Evolutionary conservation across 2,888 invertebrate genomes (phyloP).

Genomic region (Cataglyphis livida): DNA sequence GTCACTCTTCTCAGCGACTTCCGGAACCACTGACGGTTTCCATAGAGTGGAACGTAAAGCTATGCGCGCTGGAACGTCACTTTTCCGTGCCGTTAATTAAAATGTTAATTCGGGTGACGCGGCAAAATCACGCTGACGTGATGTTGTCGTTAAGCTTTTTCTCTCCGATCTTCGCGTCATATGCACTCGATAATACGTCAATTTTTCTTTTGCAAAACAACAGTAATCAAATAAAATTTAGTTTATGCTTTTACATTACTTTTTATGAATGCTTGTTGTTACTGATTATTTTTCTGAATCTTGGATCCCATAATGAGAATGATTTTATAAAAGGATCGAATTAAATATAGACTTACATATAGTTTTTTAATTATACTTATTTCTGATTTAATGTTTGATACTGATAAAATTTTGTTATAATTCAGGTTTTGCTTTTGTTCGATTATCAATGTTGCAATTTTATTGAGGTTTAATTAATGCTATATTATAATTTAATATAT

Average conservation of each 20-base stretch:
- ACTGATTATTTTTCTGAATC: neutral
- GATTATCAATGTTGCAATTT: neutral
- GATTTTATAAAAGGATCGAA: neutral
- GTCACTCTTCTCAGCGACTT: slow-evolving; percentile 36
- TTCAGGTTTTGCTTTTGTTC: neutral
- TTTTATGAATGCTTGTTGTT: neutral
- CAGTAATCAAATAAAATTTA: neutral
- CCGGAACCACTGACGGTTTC: slow-evolving; percentile 58
- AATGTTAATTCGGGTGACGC: slow-evolving; percentile 75
- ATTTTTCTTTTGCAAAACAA: neutral
- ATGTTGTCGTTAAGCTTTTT: slow-evolving; percentile 20
- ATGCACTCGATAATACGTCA: neutral
- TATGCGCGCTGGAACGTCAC: slow-evolving; percentile 27
- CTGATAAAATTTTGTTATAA: neutral
- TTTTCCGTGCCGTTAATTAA: slow-evolving; percentile 74
- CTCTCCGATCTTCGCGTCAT: neutral
- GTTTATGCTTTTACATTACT: neutral
- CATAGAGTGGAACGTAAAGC: slow-evolving; percentile 25
- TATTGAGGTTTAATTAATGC: neutral
- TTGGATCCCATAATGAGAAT: neutral
- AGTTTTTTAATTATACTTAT: slow-evolving; percentile 2
- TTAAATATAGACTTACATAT: neutral
- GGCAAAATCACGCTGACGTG: slow-evolving; percentile 34
- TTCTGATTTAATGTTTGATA: neutral
- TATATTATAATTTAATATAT: neutral